These are phyloP conservation scores for Diorhabda elongata DNA, from an alignment of 1,140 invertebrate genomes.

Conservation along the genomic window DNA sequence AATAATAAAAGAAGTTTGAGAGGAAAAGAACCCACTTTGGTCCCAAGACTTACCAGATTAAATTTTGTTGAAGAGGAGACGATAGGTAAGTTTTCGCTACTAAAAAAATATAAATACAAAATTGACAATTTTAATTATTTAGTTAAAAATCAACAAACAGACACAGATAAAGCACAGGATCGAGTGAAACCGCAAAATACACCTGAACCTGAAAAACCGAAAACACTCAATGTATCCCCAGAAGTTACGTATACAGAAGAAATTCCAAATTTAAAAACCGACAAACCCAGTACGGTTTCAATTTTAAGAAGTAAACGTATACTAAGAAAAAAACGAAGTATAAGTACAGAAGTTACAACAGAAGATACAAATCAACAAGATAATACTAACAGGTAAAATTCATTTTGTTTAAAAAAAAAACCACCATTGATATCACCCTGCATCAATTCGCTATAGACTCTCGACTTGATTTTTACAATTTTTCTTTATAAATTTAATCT, in stretches of 20 bases:
- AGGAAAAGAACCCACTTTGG: constrained; percentile 50
- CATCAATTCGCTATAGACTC: too few relatives aligned
- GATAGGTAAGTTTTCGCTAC: constrained; percentile 3
- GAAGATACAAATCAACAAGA: constrained; percentile 60
- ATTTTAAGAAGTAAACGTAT: constrained; percentile 17
- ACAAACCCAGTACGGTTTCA: neutral
- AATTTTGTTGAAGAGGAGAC: constrained; percentile 51
- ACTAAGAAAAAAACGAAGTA: constrained; percentile 53
- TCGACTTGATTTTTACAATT: too few relatives aligned
- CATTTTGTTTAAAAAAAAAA: too few relatives aligned
- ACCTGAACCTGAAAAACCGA: neutral
- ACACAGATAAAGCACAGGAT: neutral
- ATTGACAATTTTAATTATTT: neutral
- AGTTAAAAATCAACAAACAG: constrained; percentile 17
- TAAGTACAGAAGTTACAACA: constrained; percentile 61
- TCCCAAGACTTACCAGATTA: constrained; percentile 62
- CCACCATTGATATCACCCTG: too few relatives aligned
- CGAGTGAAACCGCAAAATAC: neutral
- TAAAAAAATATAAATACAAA: constrained; percentile 14
- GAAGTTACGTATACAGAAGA: neutral
- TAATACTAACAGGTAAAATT: constrained; percentile 39
- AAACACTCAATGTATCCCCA: neutral
- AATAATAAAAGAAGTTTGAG: constrained; percentile 6
- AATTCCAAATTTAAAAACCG: constrained; percentile 1
- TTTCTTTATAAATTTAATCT: too few relatives aligned